phyloP scores from a whole-genome alignment of 2,797 vertebrate genomes.

The Sebastes minor region DNA sequence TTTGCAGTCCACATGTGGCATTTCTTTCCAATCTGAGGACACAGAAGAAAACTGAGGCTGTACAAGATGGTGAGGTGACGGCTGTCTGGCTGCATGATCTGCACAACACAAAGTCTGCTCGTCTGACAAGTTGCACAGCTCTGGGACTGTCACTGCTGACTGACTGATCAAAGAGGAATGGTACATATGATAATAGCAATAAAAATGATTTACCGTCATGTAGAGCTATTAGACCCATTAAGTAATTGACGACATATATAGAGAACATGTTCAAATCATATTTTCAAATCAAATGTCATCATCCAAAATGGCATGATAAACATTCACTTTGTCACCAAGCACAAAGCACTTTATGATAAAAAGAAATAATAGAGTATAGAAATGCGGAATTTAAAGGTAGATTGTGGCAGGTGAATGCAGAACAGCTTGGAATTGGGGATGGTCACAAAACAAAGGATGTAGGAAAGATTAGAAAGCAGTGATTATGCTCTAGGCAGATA shows the following conservation, averaged over 20 bases:
- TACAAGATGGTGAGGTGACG: not conserved
- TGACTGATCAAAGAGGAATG: not conserved
- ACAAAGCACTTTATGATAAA: no score
- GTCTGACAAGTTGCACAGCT: conserved; percentile 24
- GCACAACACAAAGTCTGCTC: conserved; percentile 8
- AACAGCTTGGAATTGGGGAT: no score
- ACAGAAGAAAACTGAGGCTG: not conserved
- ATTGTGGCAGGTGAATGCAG: no score
- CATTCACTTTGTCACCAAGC: no score
- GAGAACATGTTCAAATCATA: not conserved
- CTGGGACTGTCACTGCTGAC: not conserved
- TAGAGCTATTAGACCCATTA: not conserved
- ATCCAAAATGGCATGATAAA: no score
- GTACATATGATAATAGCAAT: not conserved
- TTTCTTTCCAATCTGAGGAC: conserved; percentile 8
- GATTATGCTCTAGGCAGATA: no score
- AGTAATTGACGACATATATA: not conserved
- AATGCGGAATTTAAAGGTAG: no score
- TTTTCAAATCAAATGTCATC: no score
- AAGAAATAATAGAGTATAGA: no score
- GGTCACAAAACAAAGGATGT: no score
- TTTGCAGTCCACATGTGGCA: conserved; percentile 61
- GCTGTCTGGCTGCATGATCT: not conserved
- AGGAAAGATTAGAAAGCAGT: no score
- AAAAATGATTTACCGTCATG: not conserved